These are phyloP conservation scores for Rhinogobio ventralis DNA, from an alignment of 2,797 vertebrate species.

Conservation along the genomic window DNA sequence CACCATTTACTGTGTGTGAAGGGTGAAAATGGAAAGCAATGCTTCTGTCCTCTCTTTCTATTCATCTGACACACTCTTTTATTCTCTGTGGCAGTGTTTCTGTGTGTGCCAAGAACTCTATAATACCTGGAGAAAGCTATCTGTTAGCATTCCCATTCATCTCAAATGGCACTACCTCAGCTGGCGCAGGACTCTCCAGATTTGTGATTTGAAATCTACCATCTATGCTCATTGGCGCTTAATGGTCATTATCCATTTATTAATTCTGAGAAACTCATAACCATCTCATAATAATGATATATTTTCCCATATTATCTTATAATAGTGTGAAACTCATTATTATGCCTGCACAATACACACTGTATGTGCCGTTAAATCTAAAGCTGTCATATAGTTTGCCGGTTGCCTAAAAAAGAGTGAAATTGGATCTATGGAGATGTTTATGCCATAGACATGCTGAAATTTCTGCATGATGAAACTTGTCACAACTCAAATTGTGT, in stretches of 20 bases:
- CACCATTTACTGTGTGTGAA: constrained; percentile 27
- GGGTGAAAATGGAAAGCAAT: constrained; percentile 29
- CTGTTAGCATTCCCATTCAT: neutral
- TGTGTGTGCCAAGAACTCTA: neutral
- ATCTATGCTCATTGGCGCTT: neutral
- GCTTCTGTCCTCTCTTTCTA: constrained; percentile 10
- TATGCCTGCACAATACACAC: neutral
- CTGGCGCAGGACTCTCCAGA: neutral
- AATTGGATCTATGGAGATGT: neutral
- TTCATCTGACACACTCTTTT: constrained; percentile 36
- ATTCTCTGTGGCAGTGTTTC: constrained; percentile 3
- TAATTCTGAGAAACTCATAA: neutral
- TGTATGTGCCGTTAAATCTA: neutral
- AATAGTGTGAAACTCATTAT: neutral
- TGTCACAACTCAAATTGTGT: neutral
- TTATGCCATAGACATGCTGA: constrained; percentile 2
- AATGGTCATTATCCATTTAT: neutral
- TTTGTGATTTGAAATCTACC: neutral
- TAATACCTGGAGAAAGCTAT: constrained; percentile 16
- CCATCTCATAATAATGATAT: neutral
- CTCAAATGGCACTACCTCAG: neutral
- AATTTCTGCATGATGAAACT: constrained; percentile 2
- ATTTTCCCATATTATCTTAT: neutral
- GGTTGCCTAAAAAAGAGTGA: neutral
- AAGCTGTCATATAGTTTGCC: neutral